Evolutionary conservation across 2,888 invertebrate species (phyloP), one percentile per base, ranked within the genome.

Genomic region (Athripsodes cinereus): DNA sequence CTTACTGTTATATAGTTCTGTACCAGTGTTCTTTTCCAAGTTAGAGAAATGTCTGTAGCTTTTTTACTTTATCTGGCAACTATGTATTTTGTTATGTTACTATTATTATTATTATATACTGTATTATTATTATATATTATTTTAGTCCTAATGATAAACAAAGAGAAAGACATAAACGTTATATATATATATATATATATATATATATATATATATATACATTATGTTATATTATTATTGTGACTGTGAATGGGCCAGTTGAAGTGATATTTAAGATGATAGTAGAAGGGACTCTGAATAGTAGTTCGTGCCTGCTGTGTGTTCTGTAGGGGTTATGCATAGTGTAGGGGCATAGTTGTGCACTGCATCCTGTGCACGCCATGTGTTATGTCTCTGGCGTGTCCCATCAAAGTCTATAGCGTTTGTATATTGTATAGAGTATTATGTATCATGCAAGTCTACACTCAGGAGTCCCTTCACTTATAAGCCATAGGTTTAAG

Each of bases 201-300:
- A n/a, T n/a, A n/a, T n/a, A n/a, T n/a, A n/a, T n/a, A n/a, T n/a
- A n/a, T n/a, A n/a, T n/a, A n/a, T n/a, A n/a, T n/a, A n/a, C n/a
- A n/a, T n/a, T n/a, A 8, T 31, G 16, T 40, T 59, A 55, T 48
- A 58, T 58, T 53, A 60, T 51, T 53, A 46, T 52, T 54, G 61
- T 57, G 59, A 61, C 61, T 63, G 59, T 63, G 62, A 62, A 62
- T 46, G 64, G 64, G 64, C 64, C 64, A 64, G 64, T 62, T 62
- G 53, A 62, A 62, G 59, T 59, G 59, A 61, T 64, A 64, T 58
- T 35, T 59, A 55, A 16, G 16, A 40, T 40, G 40, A 40, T 40
- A 40, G 13, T 40, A 40, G 8, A 16, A 40, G 40, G 40, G 40
- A 40, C 40, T 40, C 40, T 40, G 40, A 10, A 26, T 10, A 26